These are phyloP conservation scores for Sebastes hubbsi DNA, from an alignment of 2,797 vertebrate species.

Conservation along the genomic window DNA sequence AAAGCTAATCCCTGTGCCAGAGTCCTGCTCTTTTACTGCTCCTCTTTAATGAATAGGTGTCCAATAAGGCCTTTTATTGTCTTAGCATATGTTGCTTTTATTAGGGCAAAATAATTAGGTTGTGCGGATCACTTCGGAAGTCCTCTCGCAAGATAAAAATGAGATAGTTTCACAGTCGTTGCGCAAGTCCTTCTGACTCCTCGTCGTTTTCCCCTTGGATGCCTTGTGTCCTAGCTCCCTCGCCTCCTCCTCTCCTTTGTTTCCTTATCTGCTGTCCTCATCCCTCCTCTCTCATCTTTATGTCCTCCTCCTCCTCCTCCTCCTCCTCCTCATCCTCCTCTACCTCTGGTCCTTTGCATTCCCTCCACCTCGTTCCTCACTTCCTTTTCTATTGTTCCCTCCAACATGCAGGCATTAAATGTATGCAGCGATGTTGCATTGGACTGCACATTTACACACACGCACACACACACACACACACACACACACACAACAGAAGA, in stretches of 20 bases:
- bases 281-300: slow-evolving; percentile 44
- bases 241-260: slow-evolving; percentile 57
- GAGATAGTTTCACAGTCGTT: slow-evolving; percentile 99
- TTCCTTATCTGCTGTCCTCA: slow-evolving; percentile 49
- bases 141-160: slow-evolving; percentile 97
- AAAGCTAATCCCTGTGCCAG: slow-evolving; percentile 82
- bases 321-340: no score
- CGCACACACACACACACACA: no score
- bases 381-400: slow-evolving; percentile 65
- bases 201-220: slow-evolving; percentile 95
- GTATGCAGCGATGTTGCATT: slow-evolving; percentile 69
- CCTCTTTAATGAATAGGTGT: slow-evolving; percentile 93
- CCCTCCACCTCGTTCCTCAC: slow-evolving; percentile 46
- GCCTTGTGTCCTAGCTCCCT: slow-evolving; percentile 88
- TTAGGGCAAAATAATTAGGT: slow-evolving; percentile 99
- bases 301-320: slow-evolving; percentile 48
- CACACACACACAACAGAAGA: slow-evolving; percentile 50
- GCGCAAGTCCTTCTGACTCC: slow-evolving; percentile 97
- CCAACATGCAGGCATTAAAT: slow-evolving; percentile 56
- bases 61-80: slow-evolving; percentile 99
- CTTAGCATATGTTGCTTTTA: slow-evolving; percentile 99
- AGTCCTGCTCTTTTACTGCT: slow-evolving; percentile 85
- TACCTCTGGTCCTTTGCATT: slow-evolving; percentile 61
- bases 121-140: slow-evolving; percentile 98
- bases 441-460: slow-evolving; percentile 44